A percentile compares a stretch with the other conserved stretches of the same genome.
These are phyloP conservation scores for Siderastrea radians DNA, from an alignment of 92 coral and sea anemone genomes.

Conservation along the genomic window DNA sequence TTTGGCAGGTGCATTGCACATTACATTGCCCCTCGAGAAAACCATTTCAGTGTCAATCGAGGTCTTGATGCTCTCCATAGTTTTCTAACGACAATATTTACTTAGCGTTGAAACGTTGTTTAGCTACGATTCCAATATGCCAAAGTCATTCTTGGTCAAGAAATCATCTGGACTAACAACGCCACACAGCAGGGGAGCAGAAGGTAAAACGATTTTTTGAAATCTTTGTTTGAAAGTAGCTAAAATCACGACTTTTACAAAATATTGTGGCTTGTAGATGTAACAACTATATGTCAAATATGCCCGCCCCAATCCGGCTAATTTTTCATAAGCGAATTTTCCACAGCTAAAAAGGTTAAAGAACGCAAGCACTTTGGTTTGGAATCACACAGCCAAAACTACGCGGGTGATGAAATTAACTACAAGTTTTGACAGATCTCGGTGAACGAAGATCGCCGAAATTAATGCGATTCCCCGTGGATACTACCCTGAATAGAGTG, in stretches of 20 bases:
- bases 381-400: not conserved
- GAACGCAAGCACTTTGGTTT: constrained; percentile 13
- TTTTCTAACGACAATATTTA: constrained; percentile 84
- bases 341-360: constrained; percentile 6
- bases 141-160: constrained; percentile 88
- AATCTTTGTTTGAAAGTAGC: constrained; percentile 64
- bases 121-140: constrained; percentile 68
- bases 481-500: constrained; percentile 10
- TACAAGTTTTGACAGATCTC: not conserved
- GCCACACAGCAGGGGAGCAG: constrained; percentile 50
- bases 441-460: constrained; percentile 9
- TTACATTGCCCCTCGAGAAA: constrained; percentile 82
- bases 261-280: constrained; percentile 53
- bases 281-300: constrained; percentile 58
- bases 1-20: constrained; percentile 92
- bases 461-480: constrained; percentile 27
- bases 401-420: constrained; percentile 15
- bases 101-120: constrained; percentile 55
- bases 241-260: constrained; percentile 61
- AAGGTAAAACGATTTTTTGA: constrained; percentile 64
- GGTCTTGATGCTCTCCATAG: constrained; percentile 74
- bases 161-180: constrained; percentile 62
- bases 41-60: constrained; percentile 77
- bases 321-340: constrained; percentile 27
- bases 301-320: constrained; percentile 62